Percentiles rank a stretch among this genome's conserved stretches.
Conservation (phyloP, 2,888 invertebrate genomes). For the Sesia bembeciformis region DNA sequence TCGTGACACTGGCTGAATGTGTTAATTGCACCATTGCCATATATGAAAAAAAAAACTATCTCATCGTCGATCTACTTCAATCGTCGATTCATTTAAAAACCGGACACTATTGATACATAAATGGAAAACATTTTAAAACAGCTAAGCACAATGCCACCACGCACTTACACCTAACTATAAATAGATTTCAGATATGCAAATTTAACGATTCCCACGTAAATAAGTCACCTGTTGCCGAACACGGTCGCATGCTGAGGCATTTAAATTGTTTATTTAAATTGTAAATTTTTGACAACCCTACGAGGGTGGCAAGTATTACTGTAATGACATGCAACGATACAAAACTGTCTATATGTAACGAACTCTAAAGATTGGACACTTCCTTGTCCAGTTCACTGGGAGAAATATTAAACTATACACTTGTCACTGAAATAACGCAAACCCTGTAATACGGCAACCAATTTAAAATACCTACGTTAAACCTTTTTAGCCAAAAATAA, state of each 20-base stretch:
- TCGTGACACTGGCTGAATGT: too few relatives aligned
- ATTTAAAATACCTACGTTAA: too few relatives aligned
- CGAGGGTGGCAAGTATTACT: not conserved
- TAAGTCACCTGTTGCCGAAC: constrained; percentile 45
- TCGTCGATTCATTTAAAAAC: too few relatives aligned
- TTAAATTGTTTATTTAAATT: constrained; percentile 14
- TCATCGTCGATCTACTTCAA: too few relatives aligned
- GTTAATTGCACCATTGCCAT: too few relatives aligned
- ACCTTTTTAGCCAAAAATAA: too few relatives aligned
- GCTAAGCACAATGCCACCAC: not conserved
- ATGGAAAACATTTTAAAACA: not conserved
- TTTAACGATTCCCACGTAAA: constrained; percentile 51
- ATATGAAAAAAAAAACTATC: too few relatives aligned
- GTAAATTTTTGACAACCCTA: constrained; percentile 31
- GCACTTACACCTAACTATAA: not conserved
- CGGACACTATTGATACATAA: too few relatives aligned
- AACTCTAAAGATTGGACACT: not conserved
- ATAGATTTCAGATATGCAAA: constrained; percentile 27
- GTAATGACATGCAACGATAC: not conserved
- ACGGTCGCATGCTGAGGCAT: not conserved
- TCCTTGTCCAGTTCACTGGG: too few relatives aligned
- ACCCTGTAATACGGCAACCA: too few relatives aligned
- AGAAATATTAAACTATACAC: too few relatives aligned
- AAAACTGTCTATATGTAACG: not conserved
- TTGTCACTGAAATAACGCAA: too few relatives aligned